Evolutionary conservation across 1,140 invertebrate genomes (phyloP).

Genomic region (Maniola jurtina): DNA sequence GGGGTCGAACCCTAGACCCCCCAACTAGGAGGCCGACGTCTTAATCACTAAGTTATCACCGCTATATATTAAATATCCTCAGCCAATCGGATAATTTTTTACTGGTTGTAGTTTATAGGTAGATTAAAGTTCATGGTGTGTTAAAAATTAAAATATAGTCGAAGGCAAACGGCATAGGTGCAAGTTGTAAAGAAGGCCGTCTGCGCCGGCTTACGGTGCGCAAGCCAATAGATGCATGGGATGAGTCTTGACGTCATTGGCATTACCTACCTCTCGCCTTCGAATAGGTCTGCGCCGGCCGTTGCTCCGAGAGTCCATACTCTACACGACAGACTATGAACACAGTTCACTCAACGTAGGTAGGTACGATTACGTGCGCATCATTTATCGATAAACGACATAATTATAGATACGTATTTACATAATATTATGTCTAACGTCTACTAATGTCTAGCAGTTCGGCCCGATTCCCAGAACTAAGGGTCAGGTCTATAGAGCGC

Average conservation of each 20-base stretch:
- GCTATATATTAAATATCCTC: too few relatives aligned
- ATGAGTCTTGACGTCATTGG: conserved; percentile 49
- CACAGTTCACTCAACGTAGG: neutral
- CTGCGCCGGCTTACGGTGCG: conserved; percentile 10
- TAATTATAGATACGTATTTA: too few relatives aligned
- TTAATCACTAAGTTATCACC: too few relatives aligned
- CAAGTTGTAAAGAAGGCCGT: conserved; percentile 28
- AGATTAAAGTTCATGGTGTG: conserved; percentile 18
- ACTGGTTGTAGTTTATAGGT: too few relatives aligned
- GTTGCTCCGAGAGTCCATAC: conserved; percentile 35
- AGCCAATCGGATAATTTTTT: too few relatives aligned
- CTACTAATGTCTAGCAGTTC: too few relatives aligned
- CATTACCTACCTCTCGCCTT: conserved; percentile 33
- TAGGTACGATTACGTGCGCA: neutral
- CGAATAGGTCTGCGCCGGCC: conserved; percentile 30
- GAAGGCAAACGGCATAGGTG: conserved; percentile 26
- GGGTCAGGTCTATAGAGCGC: too few relatives aligned
- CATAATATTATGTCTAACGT: too few relatives aligned
- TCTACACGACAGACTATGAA: neutral
- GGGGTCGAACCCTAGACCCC: too few relatives aligned
- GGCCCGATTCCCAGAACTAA: too few relatives aligned
- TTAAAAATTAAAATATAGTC: conserved; percentile 16
- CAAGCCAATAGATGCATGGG: conserved; percentile 27
- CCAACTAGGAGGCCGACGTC: too few relatives aligned
- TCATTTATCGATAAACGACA: neutral